Base-by-base conservation (phyloP, 2,113 vertebrate species). In the Hassar affinis region DNA sequence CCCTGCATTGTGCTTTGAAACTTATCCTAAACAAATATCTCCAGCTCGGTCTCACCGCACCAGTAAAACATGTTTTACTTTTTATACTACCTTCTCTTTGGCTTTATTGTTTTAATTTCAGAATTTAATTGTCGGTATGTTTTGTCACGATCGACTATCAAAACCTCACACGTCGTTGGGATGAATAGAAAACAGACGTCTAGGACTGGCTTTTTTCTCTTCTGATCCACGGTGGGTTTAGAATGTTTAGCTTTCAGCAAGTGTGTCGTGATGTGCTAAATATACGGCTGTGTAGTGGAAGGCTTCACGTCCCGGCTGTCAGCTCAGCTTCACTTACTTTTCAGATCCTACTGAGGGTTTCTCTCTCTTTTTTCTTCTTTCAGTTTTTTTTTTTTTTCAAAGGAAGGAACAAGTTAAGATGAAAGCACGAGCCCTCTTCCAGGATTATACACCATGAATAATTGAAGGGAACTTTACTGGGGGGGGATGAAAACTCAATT, bases 391-490 rank as follows among this genome's bases (percentile, higher is more conserved):
- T 78, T 81, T 86, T 81, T 62, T 25, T 27, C 71, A 68, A n/a
- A n/a, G n/a, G 51, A 42, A 78, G 74, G 66, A 86, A 81, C 80
- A 86, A 38, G 76, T 85, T 83, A 85, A 86, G 86, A 88, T 90
- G 85, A 90, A 88, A 89, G 85, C 61, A 49, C 8, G 68, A 72
- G 80, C 84, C 71, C 49, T 84, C 35, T 59, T 79, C 56, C 82
- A 87, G 83, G 77, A 87, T 89, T 82, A 90, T 88, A 84, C 84
- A 71, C 45, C 25, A 86, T 89, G 75, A 84, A 89, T 90, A 85
- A 88, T 90, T 88, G 59, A 90, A 87, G n/a, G 22, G 49, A 80
- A 82, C 54, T 54, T 76, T 33, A 74, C 27, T 14, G 35, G 51
- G 51, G n/a, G 3, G 77, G 80, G 82, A 81, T 66, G 75, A 83